Evolutionary conservation across 1,140 invertebrate genomes (phyloP), one percentile per base, ranked within the genome.

Genomic region (Drosophila saltans): DNA sequence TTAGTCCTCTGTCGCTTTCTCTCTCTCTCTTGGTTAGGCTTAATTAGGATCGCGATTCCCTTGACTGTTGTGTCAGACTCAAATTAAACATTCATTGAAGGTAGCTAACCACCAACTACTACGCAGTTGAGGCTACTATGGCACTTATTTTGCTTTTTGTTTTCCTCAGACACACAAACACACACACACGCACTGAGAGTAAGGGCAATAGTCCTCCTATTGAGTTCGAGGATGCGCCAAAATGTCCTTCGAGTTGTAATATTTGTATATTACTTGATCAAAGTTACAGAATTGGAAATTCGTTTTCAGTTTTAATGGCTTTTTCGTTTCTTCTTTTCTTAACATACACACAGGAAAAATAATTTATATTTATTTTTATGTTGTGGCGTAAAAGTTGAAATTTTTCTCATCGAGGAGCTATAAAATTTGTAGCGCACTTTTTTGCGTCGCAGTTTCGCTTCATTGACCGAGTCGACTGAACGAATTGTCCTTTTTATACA

Each of bases 401-500:
- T 65, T 61, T 67, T 39, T 63, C 26, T 16, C 16, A 24, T 60
- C 24, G 7, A 11, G 30, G 10, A 24, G 41, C 45, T 8, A 3
- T 2, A 6, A 65, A 40, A 33, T 52, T 66, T 71, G 69, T 81
- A 70, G 69, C 80, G 84, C 72, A 10, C 60, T 65, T 83, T 83
- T 75, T 78, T 75, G 71, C 71, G 89, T 74, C 75, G 85, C 67
- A 79, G 63, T 81, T 86, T 71, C 63, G 75, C 75, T 84, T 72
- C 78, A 90, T 81, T 90, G 75, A 84, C 85, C 79, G 70, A 72
- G 75, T 80, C 76, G 78, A 91, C 90, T 91, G 78, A 88, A 88
- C 65, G 80, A 91, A 82, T 78, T 91, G 73, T 91, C 85, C 84
- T 78, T 88, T 85, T 88, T 88, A 84, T 91, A 91, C 90, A 91